Evolutionary conservation across 2,113 vertebrate genomes (phyloP), one percentile per base, ranked within the genome.

Genomic region (Lophotis ruficrista): DNA sequence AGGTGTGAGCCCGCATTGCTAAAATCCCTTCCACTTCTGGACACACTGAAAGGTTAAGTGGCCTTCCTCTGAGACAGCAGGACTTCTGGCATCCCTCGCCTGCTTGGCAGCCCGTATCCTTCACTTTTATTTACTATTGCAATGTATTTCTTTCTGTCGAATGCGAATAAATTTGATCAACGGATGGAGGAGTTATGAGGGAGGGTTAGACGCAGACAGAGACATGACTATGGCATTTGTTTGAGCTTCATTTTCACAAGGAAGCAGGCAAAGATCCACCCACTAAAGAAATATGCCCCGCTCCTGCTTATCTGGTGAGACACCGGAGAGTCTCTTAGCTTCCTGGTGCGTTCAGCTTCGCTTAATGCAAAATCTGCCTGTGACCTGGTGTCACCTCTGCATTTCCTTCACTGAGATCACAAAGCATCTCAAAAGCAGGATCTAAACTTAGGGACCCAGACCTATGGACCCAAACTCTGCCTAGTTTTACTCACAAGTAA

Each of bases 171-270:
- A 78, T 91, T 45, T 84, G 61, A 57, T 87, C 89, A 93, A 73
- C 61, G 45, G 70, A 57, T 19, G 24, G 22, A 71, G 27, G 77
- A 89, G 23, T 57, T 64, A 16, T 2, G 30, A 92, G 53, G 81
- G 73, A 87, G 48, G 19, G 35, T 87, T 83, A 96, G 73, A 88
- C 41, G 82, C 47, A 93, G 64, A 69, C 3, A 4, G 68, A 78
- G 31, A 75, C 53, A n/a, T 8, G 30, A 53, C 72, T 82, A 5
- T 48, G 33, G 48, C 14, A 45, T 89, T 96, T 89, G 83, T 93
- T 84, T 94, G 75, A 96, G 45, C 65, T 96, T 87, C 37, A 5
- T 85, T 94, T 96, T 87, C 91, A 85, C 81, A 93, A 75, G 81
- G 45, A 93, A 94, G 77, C 70, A 91, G 51, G 70, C 71, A 70